Percentiles rank a stretch among this genome's conserved stretches.
Conservation (phyloP, 2,888 invertebrate genomes). For the Synergus japonicus region DNA sequence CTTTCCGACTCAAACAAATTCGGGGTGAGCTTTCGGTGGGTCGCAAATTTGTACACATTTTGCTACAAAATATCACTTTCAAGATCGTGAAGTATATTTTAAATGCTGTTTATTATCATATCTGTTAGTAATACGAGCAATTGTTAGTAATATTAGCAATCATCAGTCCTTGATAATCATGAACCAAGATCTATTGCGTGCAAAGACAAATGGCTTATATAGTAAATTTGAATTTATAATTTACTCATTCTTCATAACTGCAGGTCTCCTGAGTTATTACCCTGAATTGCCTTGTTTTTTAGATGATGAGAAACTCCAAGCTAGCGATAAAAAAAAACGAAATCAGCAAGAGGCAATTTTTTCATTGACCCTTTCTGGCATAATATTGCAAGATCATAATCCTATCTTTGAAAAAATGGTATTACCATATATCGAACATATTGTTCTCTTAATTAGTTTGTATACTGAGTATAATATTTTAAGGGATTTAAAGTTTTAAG, state of each 20-base stretch:
- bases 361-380: background rate
- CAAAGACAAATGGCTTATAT: conserved; percentile 15
- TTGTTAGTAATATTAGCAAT: conserved; percentile 15
- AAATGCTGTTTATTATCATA: conserved; percentile 1
- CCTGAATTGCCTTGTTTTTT: background rate
- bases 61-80: background rate
- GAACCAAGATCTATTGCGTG: conserved; percentile 30
- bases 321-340: background rate
- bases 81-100: background rate
- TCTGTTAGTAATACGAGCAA: background rate
- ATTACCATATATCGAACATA: no score
- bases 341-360: background rate
- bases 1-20: conserved; percentile 22
- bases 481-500: no score
- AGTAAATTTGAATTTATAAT: conserved; percentile 39
- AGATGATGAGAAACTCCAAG: background rate
- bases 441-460: no score
- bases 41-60: background rate
- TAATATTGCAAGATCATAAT: background rate
- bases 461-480: no score
- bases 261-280: conserved; percentile 24
- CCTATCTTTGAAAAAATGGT: no score
- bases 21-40: background rate
- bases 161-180: conserved; percentile 24
- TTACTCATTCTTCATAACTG: conserved; percentile 28